Evolutionary conservation across 2,797 vertebrate species (phyloP), one percentile per base, ranked within the genome.

Genomic region (Vipera ursinii): DNA sequence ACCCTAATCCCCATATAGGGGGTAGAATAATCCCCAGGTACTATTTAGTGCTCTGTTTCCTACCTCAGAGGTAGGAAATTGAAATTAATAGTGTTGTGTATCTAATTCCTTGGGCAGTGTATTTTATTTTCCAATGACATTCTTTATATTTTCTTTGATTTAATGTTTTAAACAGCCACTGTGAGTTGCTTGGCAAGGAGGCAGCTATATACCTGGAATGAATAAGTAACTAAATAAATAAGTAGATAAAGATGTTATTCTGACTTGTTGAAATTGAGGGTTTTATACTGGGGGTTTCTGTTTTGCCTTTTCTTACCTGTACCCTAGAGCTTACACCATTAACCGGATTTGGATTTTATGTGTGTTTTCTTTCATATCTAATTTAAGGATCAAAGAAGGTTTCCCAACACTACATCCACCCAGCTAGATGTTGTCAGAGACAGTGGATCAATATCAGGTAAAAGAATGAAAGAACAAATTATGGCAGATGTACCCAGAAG

Each of bases 381-480:
- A 90, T 91, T 91, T 73, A 95, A 96, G 96, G 85, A 20, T 55
- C 86, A 95, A 44, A 94, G 92, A 2, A 28, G 92, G n/a, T 0
- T 24, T 28, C 87, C 10, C 0, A 92, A 92, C 6, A 86, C 24
- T 53, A 12, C 0, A 82, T 69, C 61, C 0, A 0, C 87, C 91
- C 92, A 92, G 55, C 48, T 85, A 1, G 95, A 55, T 28, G 44
- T 89, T 55, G 63, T 89, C 2, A 94, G 90, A 94, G 78, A 90
- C 91, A 32, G 90, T 73, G 86, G 94, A 88, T 86, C 65, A 0
- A 63, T 2, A 32, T 44, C 97, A 96, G 97, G 98, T 97, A 96
- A 22, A 44, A 12, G 3, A 88, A 60, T 10, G 6, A 73, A 59
- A 57, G 10, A 60, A 48, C 28, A 44, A 51, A 69, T n/a, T 44